A percentile compares a stretch with the other conserved stretches of the same genome.
phyloP scores from a whole-genome alignment of 2,797 vertebrate species.

The Silurus aristotelis region DNA sequence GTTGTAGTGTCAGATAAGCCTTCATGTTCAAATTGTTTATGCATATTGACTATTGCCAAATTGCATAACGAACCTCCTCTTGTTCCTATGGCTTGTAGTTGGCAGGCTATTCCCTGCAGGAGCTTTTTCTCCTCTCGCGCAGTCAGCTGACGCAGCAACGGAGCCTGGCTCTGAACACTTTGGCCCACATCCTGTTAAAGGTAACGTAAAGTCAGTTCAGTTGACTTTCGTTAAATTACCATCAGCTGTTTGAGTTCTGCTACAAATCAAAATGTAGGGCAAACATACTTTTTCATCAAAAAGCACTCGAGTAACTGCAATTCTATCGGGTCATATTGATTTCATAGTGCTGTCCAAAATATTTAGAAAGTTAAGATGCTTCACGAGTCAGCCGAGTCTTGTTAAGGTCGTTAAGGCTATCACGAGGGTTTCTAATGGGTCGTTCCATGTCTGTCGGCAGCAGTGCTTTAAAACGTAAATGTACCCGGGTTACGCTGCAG shows the following conservation, averaged over 20 bases:
- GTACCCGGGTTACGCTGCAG: not conserved
- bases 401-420: not conserved
- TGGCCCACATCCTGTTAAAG: conserved; percentile 86
- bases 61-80: not conserved
- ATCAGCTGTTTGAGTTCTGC: not conserved
- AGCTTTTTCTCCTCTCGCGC: conserved; percentile 93
- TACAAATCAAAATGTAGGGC: not conserved
- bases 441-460: not conserved
- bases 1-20: not conserved
- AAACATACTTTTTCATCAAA: not conserved
- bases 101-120: conserved; percentile 96
- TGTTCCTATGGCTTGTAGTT: conserved; percentile 70
- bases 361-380: not conserved
- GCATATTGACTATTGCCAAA: not conserved
- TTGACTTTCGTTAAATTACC: conserved; percentile 30
- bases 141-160: conserved; percentile 94
- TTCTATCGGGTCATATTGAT: not conserved
- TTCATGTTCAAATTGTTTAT: conserved; percentile 9
- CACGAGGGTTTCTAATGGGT: too few relatives aligned
- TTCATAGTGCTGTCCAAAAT: not conserved
- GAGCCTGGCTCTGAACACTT: conserved; percentile 84
- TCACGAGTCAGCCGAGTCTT: not conserved
- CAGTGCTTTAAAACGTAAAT: not conserved
- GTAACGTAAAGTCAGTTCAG: conserved; percentile 65
- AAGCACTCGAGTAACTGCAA: not conserved